These are phyloP conservation scores for Ochotona curzoniae DNA, from an alignment of 2,113 vertebrate genomes.

Conservation along the genomic window DNA sequence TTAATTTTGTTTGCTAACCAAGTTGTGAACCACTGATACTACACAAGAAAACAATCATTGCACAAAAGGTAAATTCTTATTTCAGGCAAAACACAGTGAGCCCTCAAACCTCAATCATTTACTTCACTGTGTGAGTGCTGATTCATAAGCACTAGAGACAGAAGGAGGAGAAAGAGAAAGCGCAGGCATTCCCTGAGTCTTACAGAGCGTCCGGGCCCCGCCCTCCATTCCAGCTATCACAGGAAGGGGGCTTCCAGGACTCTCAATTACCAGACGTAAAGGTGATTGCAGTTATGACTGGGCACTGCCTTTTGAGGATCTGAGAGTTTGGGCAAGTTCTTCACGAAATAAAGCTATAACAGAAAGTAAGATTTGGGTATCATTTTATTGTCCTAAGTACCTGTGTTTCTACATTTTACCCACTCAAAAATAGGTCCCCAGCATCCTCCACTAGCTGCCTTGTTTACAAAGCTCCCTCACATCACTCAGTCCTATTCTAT, in stretches of 20 bases:
- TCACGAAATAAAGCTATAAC: not conserved
- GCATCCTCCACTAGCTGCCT: not conserved
- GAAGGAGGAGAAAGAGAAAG: not conserved
- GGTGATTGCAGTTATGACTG: not conserved
- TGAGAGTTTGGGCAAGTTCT: not conserved
- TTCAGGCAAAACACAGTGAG: not conserved
- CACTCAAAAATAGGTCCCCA: not conserved
- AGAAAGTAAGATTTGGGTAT: not conserved
- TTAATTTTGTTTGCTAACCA: not conserved
- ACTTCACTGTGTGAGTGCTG: not conserved
- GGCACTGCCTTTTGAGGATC: not conserved
- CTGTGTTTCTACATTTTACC: not conserved
- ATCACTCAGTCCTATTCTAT: not conserved
- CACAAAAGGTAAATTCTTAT: not conserved
- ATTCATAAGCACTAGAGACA: not conserved
- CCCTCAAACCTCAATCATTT: not conserved
- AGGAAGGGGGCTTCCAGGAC: not conserved
- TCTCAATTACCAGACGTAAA: not conserved
- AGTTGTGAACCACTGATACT: not conserved
- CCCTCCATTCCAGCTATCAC: not conserved
- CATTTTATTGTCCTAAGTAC: not conserved
- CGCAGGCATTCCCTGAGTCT: not conserved
- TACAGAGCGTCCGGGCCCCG: not conserved
- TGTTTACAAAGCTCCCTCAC: not conserved
- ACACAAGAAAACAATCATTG: not conserved